Evolutionary conservation across 2,888 invertebrate genomes (phyloP).

Genomic region (Steinernema scapterisci): DNA sequence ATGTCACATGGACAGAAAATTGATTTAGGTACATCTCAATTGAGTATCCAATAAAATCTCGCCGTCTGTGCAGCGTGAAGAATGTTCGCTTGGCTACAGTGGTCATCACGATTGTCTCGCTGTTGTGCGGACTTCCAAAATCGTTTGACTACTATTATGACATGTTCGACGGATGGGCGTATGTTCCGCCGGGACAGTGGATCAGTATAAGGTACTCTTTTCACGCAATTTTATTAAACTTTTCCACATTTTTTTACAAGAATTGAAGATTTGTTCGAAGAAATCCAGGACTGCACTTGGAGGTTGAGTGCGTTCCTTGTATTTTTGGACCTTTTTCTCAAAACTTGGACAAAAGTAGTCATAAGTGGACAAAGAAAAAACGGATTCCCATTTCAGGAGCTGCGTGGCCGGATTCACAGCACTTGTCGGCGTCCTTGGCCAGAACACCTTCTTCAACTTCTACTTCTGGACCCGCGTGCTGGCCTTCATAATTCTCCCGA

Average conservation of each 20-base stretch:
- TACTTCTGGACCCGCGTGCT: constrained; percentile 81
- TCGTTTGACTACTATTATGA: constrained; percentile 78
- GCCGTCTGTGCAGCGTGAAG: constrained; percentile 76
- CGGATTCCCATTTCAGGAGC: constrained; percentile 45
- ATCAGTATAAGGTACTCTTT: constrained; percentile 45
- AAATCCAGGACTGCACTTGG: too few relatives aligned
- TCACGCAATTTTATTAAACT: too few relatives aligned
- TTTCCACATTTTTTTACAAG: too few relatives aligned
- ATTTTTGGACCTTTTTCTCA: too few relatives aligned
- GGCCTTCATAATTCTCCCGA: constrained; percentile 88
- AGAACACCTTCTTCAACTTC: constrained; percentile 78
- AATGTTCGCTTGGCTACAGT: constrained; percentile 76
- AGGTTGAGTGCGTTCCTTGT: too few relatives aligned
- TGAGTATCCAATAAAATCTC: constrained; percentile 86
- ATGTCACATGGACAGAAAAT: not conserved
- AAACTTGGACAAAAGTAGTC: too few relatives aligned
- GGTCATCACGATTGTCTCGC: constrained; percentile 80
- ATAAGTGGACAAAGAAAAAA: too few relatives aligned
- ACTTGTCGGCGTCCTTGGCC: constrained; percentile 55
- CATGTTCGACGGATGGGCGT: constrained; percentile 75
- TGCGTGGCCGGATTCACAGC: constrained; percentile 55
- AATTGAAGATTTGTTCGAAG: too few relatives aligned
- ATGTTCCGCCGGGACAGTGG: constrained; percentile 46
- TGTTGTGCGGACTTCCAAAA: constrained; percentile 81
- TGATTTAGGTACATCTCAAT: constrained; percentile 81